phyloP scores from a whole-genome alignment of 1,140 invertebrate species.

The Ladona fulva region DNA sequence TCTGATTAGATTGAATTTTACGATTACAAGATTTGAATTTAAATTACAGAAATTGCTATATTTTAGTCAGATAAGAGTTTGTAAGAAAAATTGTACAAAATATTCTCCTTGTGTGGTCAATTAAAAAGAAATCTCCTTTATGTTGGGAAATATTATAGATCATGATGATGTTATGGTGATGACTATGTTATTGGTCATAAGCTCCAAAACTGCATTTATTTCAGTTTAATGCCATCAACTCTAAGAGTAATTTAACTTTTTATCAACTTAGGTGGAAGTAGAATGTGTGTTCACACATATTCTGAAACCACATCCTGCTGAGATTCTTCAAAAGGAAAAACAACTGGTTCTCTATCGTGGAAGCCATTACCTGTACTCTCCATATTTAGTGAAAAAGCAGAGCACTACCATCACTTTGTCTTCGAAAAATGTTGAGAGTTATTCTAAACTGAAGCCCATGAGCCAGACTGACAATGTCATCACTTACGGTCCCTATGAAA shows the following conservation, averaged over 20 bases:
- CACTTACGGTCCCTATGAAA: constrained; percentile 80
- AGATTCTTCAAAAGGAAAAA: constrained; percentile 86
- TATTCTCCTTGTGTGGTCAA: no score
- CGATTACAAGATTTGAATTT: no score
- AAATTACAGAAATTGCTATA: no score
- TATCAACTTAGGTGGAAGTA: constrained; percentile 43
- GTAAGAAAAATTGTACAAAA: no score
- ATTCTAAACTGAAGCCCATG: constrained; percentile 78
- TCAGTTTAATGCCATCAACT: not conserved
- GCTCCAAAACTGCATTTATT: no score
- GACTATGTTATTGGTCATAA: no score
- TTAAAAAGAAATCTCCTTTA: no score
- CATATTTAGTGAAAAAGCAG: constrained; percentile 70
- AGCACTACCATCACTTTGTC: constrained; percentile 70
- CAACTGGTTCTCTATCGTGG: constrained; percentile 82
- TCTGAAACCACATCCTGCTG: constrained; percentile 70
- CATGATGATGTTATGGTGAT: no score
- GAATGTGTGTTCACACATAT: constrained; percentile 69
- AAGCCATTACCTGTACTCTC: constrained; percentile 74
- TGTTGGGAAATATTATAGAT: no score
- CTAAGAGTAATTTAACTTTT: not conserved
- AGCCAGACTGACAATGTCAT: constrained; percentile 67
- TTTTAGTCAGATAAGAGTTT: no score
- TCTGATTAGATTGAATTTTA: no score
- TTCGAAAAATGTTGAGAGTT: constrained; percentile 72